Evolutionary conservation across 2,797 vertebrate genomes (phyloP), one percentile per base, ranked within the genome.

Genomic region (Nannoperca obscura): DNA sequence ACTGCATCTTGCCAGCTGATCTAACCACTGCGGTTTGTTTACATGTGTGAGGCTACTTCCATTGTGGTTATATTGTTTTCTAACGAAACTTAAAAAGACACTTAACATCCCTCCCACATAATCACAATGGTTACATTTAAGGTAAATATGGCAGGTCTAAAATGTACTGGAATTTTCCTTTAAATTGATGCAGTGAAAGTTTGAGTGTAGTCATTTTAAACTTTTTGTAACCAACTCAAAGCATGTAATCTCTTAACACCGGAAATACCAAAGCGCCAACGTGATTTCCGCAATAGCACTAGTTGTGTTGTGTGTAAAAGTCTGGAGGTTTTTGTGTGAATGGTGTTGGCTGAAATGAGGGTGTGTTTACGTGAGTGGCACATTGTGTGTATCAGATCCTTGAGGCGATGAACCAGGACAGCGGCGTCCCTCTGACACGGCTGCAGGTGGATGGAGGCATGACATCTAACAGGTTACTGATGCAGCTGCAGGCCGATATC

Each of bases 401-500:
- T 40, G 97, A 99, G 69, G 97, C 97, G 7, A 97, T 99, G 94
- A 98, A 98, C 89, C 95, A 96, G 36, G 97, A 99, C 93, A 96
- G 95, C 74, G 97, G 97, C 40, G 85, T 97, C 66, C 96, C 96
- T 78, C 95, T 98, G 81, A 95, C 62, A 1, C 94, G 95, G 83
- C 93, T 98, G 88, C 95, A 97, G 85, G 97, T 98, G 79, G 97
- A 99, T 0, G 97, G 97, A 87, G 97, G 97, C 71, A 99, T 99
- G 97, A 98, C 97, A 3, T 91, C 91, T 78, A 98, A 98, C 91
- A 96, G 96, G 71, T 86, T 97, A 60, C 95, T 99, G 71, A 98
- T 99, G 97, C 97, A 99, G 86, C 95, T 99, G 42, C 97, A 98
- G 80, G 95, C 97, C 3, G 97, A 99, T 85, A 97, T 98, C 91